phyloP scores from a whole-genome alignment of 2,888 invertebrate genomes.

The Hydriomena furcata region DNA sequence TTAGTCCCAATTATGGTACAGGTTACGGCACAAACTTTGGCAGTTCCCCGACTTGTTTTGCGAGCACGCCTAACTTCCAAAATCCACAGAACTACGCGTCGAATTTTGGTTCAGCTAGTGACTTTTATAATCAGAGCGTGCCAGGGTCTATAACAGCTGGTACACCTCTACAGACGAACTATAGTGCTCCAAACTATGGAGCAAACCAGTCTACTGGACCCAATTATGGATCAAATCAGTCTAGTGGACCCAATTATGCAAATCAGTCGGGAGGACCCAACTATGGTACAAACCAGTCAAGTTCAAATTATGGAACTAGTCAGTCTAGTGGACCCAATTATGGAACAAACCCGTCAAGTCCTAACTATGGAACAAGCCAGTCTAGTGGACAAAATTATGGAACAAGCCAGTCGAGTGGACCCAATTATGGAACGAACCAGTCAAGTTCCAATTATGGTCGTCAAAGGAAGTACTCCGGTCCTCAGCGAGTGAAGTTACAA shows the following conservation, averaged over 20 bases:
- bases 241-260: neutral
- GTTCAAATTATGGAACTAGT: neutral
- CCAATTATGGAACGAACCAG: conserved; percentile 2
- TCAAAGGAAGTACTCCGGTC: conserved; percentile 84
- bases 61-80: neutral
- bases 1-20: neutral
- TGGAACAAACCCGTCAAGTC: conserved; percentile 10
- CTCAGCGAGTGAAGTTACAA: conserved; percentile 74
- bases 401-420: neutral
- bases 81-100: neutral
- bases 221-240: conserved; percentile 3
- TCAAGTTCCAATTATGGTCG: conserved; percentile 31
- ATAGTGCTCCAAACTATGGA: neutral
- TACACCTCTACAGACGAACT: conserved; percentile 41
- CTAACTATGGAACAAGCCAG: conserved; percentile 9
- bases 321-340: conserved; percentile 5
- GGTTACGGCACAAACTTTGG: conserved; percentile 6
- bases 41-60: conserved; percentile 1
- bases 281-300: conserved; percentile 4
- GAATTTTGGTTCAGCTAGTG: conserved; percentile 39
- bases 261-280: conserved; percentile 2
- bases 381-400: neutral
- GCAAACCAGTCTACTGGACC: neutral
- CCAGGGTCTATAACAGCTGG: conserved; percentile 57
- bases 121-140: conserved; percentile 26